Conservation (phyloP, 2,113 vertebrate genomes). For the Conger conger region DNA sequence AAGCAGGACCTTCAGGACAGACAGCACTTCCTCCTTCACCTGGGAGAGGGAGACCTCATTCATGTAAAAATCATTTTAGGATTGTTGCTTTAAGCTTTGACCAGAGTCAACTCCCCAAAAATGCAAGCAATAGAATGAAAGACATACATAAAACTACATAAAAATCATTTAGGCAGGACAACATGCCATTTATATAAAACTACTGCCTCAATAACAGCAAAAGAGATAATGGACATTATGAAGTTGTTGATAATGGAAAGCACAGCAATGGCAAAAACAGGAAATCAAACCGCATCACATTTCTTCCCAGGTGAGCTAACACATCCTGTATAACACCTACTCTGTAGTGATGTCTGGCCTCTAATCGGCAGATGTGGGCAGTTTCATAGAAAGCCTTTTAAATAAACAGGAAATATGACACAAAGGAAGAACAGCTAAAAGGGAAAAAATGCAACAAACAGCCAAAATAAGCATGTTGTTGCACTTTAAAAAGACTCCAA, state of each 20-base stretch:
- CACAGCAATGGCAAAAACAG: not conserved
- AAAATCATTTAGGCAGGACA: no score
- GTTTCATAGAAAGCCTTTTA: not conserved
- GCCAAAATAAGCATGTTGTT: not conserved
- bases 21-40: slow-evolving; percentile 69
- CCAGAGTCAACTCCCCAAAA: not conserved
- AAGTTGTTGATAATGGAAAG: not conserved
- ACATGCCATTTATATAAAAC: not conserved
- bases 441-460: not conserved
- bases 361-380: slow-evolving; percentile 3
- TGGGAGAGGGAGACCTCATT: slow-evolving; percentile 29
- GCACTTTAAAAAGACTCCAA: not conserved
- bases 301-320: not conserved
- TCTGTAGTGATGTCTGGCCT: no score
- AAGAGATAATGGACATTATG: not conserved
- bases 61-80: not conserved
- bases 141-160: not conserved
- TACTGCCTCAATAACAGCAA: not conserved
- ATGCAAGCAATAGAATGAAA: not conserved
- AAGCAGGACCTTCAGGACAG: slow-evolving; percentile 61
- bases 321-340: not conserved
- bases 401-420: not conserved
- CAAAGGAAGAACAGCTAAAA: not conserved
- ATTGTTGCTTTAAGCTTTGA: not conserved
- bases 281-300: not conserved